Evolutionary conservation across 1,140 invertebrate species (phyloP).

Genomic region (Psilanteris sp.): DNA sequence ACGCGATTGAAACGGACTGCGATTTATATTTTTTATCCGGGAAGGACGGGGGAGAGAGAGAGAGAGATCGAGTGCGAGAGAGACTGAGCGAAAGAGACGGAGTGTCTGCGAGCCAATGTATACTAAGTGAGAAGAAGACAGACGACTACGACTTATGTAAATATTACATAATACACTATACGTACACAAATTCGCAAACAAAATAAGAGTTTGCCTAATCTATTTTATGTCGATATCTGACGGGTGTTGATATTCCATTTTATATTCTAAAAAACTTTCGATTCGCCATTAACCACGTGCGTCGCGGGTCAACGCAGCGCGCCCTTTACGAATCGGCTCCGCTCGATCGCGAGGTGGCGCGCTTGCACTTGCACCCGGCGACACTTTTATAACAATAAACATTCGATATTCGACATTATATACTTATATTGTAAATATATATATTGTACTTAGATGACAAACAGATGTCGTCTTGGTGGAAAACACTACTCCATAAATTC

Average conservation of each 20-base stretch:
- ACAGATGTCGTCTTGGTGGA: conserved; percentile 5
- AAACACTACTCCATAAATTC: not conserved
- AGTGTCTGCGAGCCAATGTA: conserved; percentile 20
- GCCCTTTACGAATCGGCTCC: too few relatives aligned
- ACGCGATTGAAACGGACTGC: conserved; percentile 30
- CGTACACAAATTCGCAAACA: conserved; percentile 43
- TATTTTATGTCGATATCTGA: conserved; percentile 65
- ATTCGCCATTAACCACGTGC: conserved; percentile 53
- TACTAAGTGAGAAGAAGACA: conserved; percentile 12
- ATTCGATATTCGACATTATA: conserved; percentile 45
- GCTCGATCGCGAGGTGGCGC: conserved; percentile 7
- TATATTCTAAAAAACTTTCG: conserved; percentile 72
- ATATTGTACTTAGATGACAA: conserved; percentile 55
- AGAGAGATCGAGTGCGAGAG: conserved; percentile 8
- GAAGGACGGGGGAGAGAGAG: conserved; percentile 14
- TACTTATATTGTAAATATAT: conserved; percentile 57
- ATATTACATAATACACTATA: conserved; percentile 49
- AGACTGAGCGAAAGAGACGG: conserved; percentile 9
- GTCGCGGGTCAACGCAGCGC: too few relatives aligned
- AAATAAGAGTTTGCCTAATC: conserved; percentile 56
- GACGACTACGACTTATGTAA: conserved; percentile 56
- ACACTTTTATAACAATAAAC: conserved; percentile 52
- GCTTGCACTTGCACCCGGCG: not conserved
- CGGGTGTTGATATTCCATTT: conserved; percentile 67
- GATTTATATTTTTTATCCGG: conserved; percentile 60